Conservation (phyloP, 2,888 invertebrate genomes). For the Hermaeophaga mercurialis region DNA sequence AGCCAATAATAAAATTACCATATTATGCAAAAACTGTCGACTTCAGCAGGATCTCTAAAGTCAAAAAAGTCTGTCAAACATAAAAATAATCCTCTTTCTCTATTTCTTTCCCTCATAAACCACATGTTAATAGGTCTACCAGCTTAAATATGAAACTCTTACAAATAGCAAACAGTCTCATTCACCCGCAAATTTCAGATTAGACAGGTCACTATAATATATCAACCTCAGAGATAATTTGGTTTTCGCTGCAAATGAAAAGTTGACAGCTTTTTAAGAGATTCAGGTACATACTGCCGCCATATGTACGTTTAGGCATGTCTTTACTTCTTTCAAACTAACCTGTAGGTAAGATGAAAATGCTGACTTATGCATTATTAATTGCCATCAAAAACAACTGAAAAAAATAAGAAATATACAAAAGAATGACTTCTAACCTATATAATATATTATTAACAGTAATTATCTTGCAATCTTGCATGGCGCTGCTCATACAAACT, state of each 20-base stretch:
- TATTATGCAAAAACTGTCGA: no score
- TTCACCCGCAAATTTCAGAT: no score
- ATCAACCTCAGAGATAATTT: no score
- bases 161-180: no score
- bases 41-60: no score
- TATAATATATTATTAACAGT: slow-evolving; percentile 40
- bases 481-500: slow-evolving; percentile 32
- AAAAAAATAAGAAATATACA: slow-evolving; percentile 38
- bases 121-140: no score
- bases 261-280: slow-evolving; percentile 29
- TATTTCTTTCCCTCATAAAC: no score
- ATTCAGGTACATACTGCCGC: slow-evolving; percentile 53
- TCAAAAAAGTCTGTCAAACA: no score
- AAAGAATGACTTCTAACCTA: slow-evolving; percentile 42
- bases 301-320: slow-evolving; percentile 51
- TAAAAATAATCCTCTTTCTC: no score
- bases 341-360: slow-evolving; percentile 35
- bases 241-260: slow-evolving; percentile 17
- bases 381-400: slow-evolving; percentile 34
- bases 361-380: slow-evolving; percentile 27
- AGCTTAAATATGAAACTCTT: no score
- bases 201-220: no score
- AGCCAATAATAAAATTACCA: no score
- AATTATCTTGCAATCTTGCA: slow-evolving; percentile 37
- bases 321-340: slow-evolving; percentile 30